These are phyloP conservation scores for Netelia fuscicornis DNA, from an alignment of 2,888 invertebrate genomes.

Conservation along the genomic window DNA sequence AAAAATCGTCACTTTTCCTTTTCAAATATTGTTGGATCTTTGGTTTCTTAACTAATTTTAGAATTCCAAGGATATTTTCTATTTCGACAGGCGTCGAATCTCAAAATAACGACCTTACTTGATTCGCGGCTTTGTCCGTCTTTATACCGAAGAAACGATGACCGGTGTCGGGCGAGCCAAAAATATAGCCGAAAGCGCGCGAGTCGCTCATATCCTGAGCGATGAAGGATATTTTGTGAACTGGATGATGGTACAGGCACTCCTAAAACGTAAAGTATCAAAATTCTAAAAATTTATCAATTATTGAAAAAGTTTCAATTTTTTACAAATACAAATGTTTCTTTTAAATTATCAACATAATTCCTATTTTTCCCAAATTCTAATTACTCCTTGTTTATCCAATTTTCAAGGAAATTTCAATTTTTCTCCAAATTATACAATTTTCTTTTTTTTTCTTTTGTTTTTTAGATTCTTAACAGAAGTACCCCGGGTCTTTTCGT, in stretches of 20 bases:
- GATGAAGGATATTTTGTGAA: constrained; percentile 99
- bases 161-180: constrained; percentile 97
- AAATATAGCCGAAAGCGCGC: constrained; percentile 99
- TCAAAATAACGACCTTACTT: constrained; percentile 86
- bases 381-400: too few relatives aligned
- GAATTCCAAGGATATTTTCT: too few relatives aligned
- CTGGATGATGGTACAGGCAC: constrained; percentile 98
- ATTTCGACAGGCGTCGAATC: too few relatives aligned
- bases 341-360: constrained; percentile 7
- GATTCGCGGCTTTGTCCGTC: constrained; percentile 98
- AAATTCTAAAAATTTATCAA: constrained; percentile 11
- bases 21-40: neutral
- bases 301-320: neutral
- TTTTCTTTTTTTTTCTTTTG: neutral
- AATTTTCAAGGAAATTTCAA: too few relatives aligned
- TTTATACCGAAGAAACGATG: constrained; percentile 99
- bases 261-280: constrained; percentile 87
- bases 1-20: neutral
- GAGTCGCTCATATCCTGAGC: constrained; percentile 99
- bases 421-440: too few relatives aligned
- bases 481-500: constrained; percentile 96
- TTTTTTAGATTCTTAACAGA: constrained; percentile 21
- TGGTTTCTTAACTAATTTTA: too few relatives aligned
- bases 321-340: constrained; percentile 17
- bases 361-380: neutral